A percentile compares a stretch with the other conserved stretches of the same genome.
Conservation (phyloP, 2,888 invertebrate species). For the Monochamus alternatus region DNA sequence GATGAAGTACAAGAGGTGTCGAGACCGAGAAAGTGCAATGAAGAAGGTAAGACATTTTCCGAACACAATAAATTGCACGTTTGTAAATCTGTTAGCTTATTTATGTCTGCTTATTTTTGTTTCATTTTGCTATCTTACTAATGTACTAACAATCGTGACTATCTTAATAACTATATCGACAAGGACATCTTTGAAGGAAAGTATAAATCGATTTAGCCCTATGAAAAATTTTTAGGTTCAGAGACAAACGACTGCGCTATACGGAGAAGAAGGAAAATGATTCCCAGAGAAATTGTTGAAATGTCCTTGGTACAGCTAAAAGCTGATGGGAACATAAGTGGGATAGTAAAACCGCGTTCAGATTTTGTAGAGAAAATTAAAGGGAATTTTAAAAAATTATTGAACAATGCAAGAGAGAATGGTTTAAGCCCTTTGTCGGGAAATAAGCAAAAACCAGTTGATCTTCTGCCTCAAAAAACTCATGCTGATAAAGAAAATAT, state of each 20-base stretch:
- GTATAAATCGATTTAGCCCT: not conserved
- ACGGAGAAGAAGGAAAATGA: conserved; percentile 1
- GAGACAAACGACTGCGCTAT: not conserved
- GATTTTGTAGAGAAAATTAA: not conserved
- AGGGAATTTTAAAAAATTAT: not conserved
- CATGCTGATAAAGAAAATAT: not conserved
- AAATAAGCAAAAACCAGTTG: not conserved
- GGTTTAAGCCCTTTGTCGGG: not conserved
- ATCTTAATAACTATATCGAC: not conserved
- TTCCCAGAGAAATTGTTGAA: not conserved
- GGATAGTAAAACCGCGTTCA: not conserved
- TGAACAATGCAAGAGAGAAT: not conserved
- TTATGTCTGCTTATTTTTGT: conserved; percentile 14
- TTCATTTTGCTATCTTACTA: conserved; percentile 22
- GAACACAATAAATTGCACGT: conserved; percentile 2
- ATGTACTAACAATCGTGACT: not conserved
- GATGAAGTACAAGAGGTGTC: conserved; percentile 74
- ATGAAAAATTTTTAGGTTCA: conserved; percentile 9
- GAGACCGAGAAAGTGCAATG: conserved; percentile 71
- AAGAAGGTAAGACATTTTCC: conserved; percentile 69
- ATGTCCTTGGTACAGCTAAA: not conserved
- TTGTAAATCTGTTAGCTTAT: conserved; percentile 22
- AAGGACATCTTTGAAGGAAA: not conserved
- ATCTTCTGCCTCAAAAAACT: not conserved
- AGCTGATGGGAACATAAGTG: not conserved